phyloP scores from a whole-genome alignment of 2,888 invertebrate species.

The Lottia gigantea region DNA sequence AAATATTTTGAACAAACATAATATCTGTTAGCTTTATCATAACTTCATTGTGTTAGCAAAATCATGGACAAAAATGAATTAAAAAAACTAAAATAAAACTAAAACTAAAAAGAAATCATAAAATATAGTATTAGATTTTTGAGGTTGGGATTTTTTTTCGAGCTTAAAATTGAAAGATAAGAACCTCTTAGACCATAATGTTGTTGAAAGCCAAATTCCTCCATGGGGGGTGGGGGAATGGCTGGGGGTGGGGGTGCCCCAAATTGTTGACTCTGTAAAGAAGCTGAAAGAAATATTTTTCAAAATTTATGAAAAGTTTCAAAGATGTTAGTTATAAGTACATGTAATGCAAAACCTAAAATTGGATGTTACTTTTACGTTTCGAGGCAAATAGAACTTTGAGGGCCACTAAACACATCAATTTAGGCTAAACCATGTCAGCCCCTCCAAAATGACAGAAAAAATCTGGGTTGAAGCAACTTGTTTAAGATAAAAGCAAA shows the following conservation, averaged over 20 bases:
- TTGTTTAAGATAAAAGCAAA: background rate
- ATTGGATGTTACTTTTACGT: background rate
- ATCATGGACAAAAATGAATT: background rate
- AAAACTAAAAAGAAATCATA: background rate
- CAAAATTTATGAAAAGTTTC: background rate
- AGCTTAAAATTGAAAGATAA: conserved; percentile 13
- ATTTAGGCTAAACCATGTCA: too few relatives aligned
- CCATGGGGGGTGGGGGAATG: conserved; percentile 57
- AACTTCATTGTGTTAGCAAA: background rate
- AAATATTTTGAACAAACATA: background rate
- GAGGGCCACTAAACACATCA: background rate
- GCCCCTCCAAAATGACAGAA: background rate
- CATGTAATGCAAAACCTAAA: background rate
- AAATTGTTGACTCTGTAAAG: conserved; percentile 25
- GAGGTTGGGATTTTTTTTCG: background rate
- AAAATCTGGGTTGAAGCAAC: background rate
- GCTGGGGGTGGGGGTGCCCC: conserved; percentile 69
- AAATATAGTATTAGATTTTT: background rate
- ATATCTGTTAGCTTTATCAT: background rate
- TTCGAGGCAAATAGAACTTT: background rate
- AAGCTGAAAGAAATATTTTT: conserved; percentile 24
- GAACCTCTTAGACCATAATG: conserved; percentile 33
- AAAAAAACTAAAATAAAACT: background rate
- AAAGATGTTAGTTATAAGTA: conserved; percentile 10
- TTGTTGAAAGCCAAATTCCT: conserved; percentile 36